Evolutionary conservation across 1,140 invertebrate genomes (phyloP), one percentile per base, ranked within the genome.

Genomic region (Saccostrea glomerata): DNA sequence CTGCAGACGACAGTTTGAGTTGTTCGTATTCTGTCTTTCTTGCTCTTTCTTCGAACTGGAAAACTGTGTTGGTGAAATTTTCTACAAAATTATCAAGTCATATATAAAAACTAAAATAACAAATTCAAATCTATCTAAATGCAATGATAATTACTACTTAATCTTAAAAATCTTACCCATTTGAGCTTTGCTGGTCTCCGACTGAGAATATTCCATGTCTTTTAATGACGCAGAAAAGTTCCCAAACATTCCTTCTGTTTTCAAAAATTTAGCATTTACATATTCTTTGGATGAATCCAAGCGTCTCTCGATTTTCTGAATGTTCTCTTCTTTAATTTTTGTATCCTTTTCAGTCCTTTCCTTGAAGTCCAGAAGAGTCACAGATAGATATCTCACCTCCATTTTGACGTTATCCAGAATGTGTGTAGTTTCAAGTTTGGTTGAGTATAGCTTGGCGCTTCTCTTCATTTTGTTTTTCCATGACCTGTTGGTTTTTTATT

Each of bases 1-100:
- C 70, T 4, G 70, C 70, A 77, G 70, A 77, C 13, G 70, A 77
- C 25, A 77, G 25, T 77, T 77, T 77, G 30, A 77, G 70, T 17
- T 77, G 70, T 36, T 77, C 70, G 12, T 77, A 9, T 30, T 36
- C 13, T 25, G 30, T 30, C 11, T 25, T 77, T 15, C 30, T 30
- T 25, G 30, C 11, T 25, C 25, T 7, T 30, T 13, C 25, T 30
- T 77, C 23, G 13, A 77, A 77, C 25, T 15, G 17, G 15, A 0
- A 11, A 15, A 36, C 30, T 36, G 70, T 77, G 15, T 36, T 77
- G 30, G 23, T 77, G 6, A 77, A 25, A 25, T 77, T 77, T 77
- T 77, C 70, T 77, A 11, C 15, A 40, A 63, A 20, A 2, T 2
- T 17, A 63, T 20, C 17, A 17, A 63, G 58, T 63, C 30, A 17